These are phyloP conservation scores for Scelioninae gen. 2 DNA, from an alignment of 2,888 invertebrate species.

Conservation along the genomic window DNA sequence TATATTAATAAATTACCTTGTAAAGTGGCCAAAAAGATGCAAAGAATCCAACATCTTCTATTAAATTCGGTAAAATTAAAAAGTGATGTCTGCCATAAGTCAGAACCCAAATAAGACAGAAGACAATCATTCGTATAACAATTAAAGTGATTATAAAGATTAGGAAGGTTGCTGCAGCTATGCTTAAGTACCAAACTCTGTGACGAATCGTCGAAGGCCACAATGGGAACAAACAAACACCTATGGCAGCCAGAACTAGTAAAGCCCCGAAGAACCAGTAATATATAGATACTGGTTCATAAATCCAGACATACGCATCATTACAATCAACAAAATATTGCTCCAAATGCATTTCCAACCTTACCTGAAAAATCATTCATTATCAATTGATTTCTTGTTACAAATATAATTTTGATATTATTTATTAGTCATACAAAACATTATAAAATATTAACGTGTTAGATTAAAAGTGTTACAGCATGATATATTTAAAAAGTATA, in stretches of 20 bases:
- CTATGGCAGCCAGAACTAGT: constrained; percentile 93
- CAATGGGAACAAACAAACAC: constrained; percentile 97
- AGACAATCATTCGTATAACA: constrained; percentile 91
- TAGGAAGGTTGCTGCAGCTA: constrained; percentile 95
- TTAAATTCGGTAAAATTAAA: constrained; percentile 99
- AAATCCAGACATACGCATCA: constrained; percentile 99
- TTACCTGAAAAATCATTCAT: too few species aligned
- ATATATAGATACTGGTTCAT: constrained; percentile 95
- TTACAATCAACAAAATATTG: constrained; percentile 95
- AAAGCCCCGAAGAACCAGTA: constrained; percentile 95
- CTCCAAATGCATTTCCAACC: constrained; percentile 97
- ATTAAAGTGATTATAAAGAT: constrained; percentile 94
- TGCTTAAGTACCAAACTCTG: constrained; percentile 97
- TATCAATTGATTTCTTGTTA: too few species aligned
- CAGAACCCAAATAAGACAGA: constrained; percentile 91
- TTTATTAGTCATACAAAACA: too few species aligned
- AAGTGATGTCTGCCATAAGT: constrained; percentile 94
- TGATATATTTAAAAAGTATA: too few species aligned
- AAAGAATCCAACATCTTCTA: constrained; percentile 99
- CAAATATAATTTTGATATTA: too few species aligned
- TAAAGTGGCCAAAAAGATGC: constrained; percentile 99
- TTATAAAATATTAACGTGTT: too few species aligned
- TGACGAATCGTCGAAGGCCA: constrained; percentile 96
- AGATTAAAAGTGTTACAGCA: too few species aligned
- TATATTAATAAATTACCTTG: constrained; percentile 83